phyloP scores from a whole-genome alignment of 2,113 vertebrate species.

The Megaleporinus macrocephalus region DNA sequence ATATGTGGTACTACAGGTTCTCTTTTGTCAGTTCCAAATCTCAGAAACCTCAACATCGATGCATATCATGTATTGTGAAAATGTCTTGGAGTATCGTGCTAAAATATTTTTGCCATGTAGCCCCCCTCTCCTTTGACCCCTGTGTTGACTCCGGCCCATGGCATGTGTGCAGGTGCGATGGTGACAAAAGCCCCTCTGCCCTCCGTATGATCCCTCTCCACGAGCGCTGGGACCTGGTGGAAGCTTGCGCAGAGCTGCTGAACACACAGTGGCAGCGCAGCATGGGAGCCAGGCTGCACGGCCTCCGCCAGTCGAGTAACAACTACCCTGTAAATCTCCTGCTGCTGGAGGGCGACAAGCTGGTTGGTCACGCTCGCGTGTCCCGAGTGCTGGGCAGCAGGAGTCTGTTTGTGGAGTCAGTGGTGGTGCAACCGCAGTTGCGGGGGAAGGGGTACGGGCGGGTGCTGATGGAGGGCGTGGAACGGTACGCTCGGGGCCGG shows the following conservation, averaged over 20 bases:
- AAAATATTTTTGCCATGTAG: too few species aligned
- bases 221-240: conserved; percentile 85
- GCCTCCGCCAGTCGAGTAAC: conserved; percentile 84
- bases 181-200: conserved; percentile 42
- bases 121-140: too few species aligned
- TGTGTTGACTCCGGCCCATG: conserved; percentile 39
- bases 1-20: too few species aligned
- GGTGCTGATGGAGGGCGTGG: conserved; percentile 86
- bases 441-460: conserved; percentile 89
- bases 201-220: conserved; percentile 84
- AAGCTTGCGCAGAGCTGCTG: conserved; percentile 87
- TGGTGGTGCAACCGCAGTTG: conserved; percentile 83
- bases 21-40: too few species aligned
- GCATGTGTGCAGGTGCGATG: conserved; percentile 60
- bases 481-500: conserved; percentile 78
- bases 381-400: conserved; percentile 79
- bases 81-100: too few species aligned
- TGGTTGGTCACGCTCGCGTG: conserved; percentile 89
- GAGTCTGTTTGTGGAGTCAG: conserved; percentile 90
- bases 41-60: too few species aligned
- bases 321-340: conserved; percentile 87
- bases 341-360: conserved; percentile 74
- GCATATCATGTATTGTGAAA: too few species aligned
- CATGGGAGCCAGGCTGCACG: conserved; percentile 84
- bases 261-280: conserved; percentile 91